Evolutionary conservation across 1,140 invertebrate species (phyloP).

Genomic region (Drosophila nikananu): DNA sequence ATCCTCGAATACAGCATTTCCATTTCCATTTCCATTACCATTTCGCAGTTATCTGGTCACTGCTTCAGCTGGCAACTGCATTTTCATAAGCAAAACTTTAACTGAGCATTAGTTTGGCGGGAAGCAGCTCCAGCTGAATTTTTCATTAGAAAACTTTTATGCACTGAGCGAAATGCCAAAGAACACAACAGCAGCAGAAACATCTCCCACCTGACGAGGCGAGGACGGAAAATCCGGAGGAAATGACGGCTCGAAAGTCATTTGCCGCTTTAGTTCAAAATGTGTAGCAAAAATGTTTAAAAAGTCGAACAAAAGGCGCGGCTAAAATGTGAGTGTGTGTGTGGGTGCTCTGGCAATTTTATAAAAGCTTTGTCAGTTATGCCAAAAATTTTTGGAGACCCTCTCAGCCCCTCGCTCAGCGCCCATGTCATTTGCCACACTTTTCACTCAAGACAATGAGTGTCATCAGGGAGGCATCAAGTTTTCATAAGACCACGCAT

Average conservation of each 20-base stretch:
- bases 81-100: slow-evolving; percentile 57
- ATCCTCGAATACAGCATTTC: slow-evolving; percentile 19
- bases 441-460: slow-evolving; percentile 79
- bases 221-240: slow-evolving; percentile 39
- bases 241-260: slow-evolving; percentile 65
- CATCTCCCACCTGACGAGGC: slow-evolving; percentile 16
- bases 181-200: slow-evolving; percentile 1
- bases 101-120: slow-evolving; percentile 36
- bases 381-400: slow-evolving; percentile 45
- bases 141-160: slow-evolving; percentile 72
- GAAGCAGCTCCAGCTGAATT: slow-evolving; percentile 46
- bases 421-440: slow-evolving; percentile 60
- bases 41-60: slow-evolving; percentile 33
- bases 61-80: slow-evolving; percentile 41
- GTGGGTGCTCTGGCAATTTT: slow-evolving; percentile 51
- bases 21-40: slow-evolving; percentile 29
- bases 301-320: slow-evolving; percentile 33
- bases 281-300: slow-evolving; percentile 50
- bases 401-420: not conserved
- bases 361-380: slow-evolving; percentile 56
- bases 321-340: slow-evolving; percentile 22
- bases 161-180: slow-evolving; percentile 9
- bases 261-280: slow-evolving; percentile 45
- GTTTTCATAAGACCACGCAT: slow-evolving; percentile 80
- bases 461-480: slow-evolving; percentile 76